phyloP scores from a whole-genome alignment of 2,797 vertebrate genomes.

The Varecia variegata region DNA sequence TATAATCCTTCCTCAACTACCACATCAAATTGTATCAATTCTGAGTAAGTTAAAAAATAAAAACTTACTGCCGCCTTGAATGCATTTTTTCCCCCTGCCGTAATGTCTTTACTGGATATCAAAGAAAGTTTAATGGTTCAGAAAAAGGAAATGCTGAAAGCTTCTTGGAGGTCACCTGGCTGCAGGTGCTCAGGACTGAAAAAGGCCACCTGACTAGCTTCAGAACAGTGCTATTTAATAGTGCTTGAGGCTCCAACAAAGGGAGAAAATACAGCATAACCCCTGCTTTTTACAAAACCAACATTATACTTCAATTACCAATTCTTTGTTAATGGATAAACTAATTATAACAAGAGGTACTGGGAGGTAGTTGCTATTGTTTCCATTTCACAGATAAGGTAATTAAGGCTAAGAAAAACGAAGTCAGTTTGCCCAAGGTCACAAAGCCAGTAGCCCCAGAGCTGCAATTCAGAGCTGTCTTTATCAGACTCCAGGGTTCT shows the following conservation, averaged over 20 bases:
- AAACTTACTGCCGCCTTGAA: not conserved
- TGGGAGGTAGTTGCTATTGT: not conserved
- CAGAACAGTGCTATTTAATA: not conserved
- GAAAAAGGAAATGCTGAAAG: constrained; percentile 19
- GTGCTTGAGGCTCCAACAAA: constrained; percentile 43
- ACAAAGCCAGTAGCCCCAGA: not conserved
- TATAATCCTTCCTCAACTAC: not conserved
- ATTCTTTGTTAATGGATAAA: constrained; percentile 76
- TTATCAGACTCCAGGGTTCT: not conserved
- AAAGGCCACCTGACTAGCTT: not conserved
- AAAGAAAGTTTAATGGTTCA: constrained; percentile 41
- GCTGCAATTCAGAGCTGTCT: not conserved
- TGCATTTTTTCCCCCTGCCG: not conserved
- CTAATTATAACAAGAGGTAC: constrained; percentile 59
- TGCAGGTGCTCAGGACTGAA: not conserved
- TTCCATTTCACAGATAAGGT: not conserved
- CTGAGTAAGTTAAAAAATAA: constrained; percentile 43
- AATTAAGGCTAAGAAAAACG: not conserved
- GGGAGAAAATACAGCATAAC: constrained; percentile 64
- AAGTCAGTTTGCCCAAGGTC: not conserved
- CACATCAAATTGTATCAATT: not conserved
- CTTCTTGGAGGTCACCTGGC: not conserved
- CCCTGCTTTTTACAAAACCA: constrained; percentile 71
- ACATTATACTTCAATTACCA: constrained; percentile 76
- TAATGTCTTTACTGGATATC: constrained; percentile 40